Conservation (phyloP, 2,113 vertebrate species). For the Tragelaphus buxtoni region DNA sequence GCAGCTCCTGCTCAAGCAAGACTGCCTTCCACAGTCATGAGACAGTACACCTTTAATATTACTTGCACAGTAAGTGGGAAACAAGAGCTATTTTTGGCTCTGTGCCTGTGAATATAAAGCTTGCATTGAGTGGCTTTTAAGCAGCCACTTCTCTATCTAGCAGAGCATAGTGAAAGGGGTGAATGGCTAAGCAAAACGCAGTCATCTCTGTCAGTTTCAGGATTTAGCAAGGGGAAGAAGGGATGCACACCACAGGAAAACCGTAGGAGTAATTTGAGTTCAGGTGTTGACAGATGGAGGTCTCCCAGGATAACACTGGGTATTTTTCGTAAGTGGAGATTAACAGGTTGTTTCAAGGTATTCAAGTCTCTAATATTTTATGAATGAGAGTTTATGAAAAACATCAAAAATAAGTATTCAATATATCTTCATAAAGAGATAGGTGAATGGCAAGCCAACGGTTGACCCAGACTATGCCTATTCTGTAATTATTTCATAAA, state of each 20-base stretch:
- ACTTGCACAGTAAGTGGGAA: constrained; percentile 58
- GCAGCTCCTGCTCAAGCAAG: constrained; percentile 58
- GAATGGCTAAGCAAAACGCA: constrained; percentile 32
- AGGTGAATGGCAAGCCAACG: background rate
- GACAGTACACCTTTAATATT: constrained; percentile 73
- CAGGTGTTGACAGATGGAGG: background rate
- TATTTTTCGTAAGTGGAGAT: constrained; percentile 26
- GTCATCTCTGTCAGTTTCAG: constrained; percentile 38
- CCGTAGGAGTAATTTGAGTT: constrained; percentile 41
- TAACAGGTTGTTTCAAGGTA: constrained; percentile 51
- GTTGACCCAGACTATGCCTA: background rate
- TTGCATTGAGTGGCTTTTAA: constrained; percentile 49
- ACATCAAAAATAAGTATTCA: background rate
- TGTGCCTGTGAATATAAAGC: constrained; percentile 47
- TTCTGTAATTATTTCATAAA: background rate
- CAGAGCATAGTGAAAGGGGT: constrained; percentile 58
- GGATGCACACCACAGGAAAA: background rate
- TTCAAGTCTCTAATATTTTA: background rate
- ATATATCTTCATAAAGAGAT: background rate
- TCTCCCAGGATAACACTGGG: background rate
- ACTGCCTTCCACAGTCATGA: constrained; percentile 58
- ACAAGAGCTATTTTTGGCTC: constrained; percentile 63
- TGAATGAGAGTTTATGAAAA: constrained; percentile 19
- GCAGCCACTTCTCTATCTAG: constrained; percentile 54
- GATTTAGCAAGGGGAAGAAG: background rate